These are phyloP conservation scores for Linurgus olivaceus DNA, from an alignment of 2,797 vertebrate genomes.

Conservation along the genomic window DNA sequence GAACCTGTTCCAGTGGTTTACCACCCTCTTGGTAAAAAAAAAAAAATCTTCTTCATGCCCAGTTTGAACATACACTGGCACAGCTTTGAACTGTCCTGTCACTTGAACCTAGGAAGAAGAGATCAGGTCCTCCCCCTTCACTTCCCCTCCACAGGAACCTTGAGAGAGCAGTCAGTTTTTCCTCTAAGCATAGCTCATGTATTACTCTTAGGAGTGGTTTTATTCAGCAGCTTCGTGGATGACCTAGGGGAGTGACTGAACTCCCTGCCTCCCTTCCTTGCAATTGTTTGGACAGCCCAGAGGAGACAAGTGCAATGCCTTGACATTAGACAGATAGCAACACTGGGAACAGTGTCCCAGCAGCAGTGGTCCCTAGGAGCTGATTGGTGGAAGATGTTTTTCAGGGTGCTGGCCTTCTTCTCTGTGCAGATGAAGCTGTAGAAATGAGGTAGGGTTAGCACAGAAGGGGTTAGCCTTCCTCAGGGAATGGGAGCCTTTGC, in stretches of 20 bases:
- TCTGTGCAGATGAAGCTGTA: not conserved
- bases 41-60: not conserved
- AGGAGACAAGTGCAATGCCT: not conserved
- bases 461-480: not conserved
- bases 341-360: not conserved
- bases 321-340: not conserved
- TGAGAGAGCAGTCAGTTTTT: not conserved
- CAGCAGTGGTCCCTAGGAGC: not conserved
- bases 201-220: not conserved
- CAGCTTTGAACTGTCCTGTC: not conserved
- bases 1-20: not conserved
- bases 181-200: not conserved
- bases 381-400: not conserved
- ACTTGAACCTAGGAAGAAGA: not conserved
- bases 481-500: not conserved
- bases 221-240: not conserved
- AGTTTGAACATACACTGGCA: not conserved
- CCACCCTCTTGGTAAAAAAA: not conserved
- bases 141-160: not conserved
- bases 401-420: not conserved
- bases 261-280: not conserved
- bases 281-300: not conserved
- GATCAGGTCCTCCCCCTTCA: not conserved
- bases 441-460: not conserved
- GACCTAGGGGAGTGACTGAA: not conserved